Percentiles rank a stretch among this genome's conserved stretches.
These are phyloP conservation scores for Alouatta palliata DNA, from an alignment of 2,113 vertebrate species.

Conservation along the genomic window DNA sequence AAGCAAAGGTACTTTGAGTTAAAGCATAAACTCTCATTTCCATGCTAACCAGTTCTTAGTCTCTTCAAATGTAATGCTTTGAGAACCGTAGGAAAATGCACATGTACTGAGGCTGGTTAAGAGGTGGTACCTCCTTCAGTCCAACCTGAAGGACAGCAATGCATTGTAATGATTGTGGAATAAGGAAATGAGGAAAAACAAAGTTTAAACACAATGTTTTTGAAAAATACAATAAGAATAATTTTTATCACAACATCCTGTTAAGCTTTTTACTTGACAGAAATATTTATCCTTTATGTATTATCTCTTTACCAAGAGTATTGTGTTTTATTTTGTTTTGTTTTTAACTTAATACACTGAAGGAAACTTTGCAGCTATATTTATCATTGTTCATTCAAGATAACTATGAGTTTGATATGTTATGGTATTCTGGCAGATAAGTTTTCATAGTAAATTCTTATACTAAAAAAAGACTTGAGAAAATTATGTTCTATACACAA, in stretches of 20 bases:
- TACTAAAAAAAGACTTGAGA: constrained; percentile 66
- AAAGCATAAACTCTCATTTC: background rate
- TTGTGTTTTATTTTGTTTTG: background rate
- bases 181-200: background rate
- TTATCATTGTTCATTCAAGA: constrained; percentile 37
- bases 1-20: background rate
- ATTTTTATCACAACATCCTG: background rate
- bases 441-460: constrained; percentile 56
- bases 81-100: background rate
- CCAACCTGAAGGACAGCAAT: background rate
- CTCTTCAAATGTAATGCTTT: background rate
- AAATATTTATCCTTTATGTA: background rate
- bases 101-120: background rate
- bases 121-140: background rate
- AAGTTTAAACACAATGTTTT: constrained; percentile 43
- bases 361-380: background rate
- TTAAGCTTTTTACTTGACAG: background rate
- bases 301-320: background rate
- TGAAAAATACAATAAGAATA: background rate
- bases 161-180: background rate
- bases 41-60: background rate
- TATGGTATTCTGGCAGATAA: background rate
- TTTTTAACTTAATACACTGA: background rate
- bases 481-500: constrained; percentile 67
- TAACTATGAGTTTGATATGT: constrained; percentile 54